Percentiles rank a stretch among this genome's conserved stretches.
Evolutionary conservation across 2,888 invertebrate species (phyloP).

Genomic region (Pelosia muscerda): DNA sequence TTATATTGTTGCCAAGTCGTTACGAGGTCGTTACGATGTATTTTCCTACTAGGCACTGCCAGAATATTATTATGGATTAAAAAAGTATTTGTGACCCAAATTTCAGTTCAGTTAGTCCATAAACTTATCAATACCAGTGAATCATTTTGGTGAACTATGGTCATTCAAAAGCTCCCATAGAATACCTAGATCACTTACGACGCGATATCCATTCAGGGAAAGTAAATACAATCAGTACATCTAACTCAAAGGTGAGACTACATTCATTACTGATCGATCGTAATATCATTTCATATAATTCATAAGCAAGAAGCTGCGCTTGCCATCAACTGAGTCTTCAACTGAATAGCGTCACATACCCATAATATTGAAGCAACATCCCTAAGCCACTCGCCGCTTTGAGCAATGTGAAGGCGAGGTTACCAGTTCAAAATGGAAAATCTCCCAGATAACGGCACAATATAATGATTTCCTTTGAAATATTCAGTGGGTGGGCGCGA

Average conservation of each 20-base stretch:
- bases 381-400: neutral
- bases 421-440: slow-evolving; percentile 26
- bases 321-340: neutral
- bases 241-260: neutral
- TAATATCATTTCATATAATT: neutral
- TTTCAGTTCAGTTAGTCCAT: neutral
- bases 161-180: no score
- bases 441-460: slow-evolving; percentile 31
- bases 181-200: no score
- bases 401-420: slow-evolving; percentile 1
- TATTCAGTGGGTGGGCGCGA: slow-evolving; percentile 28
- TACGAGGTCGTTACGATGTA: neutral
- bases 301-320: neutral
- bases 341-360: neutral
- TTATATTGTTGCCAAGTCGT: neutral
- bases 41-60: neutral
- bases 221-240: no score
- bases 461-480: slow-evolving; percentile 46
- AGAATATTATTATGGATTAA: neutral
- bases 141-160: no score
- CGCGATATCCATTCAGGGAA: no score
- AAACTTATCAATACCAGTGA: no score
- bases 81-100: neutral
- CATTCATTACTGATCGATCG: neutral
- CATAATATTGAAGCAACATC: slow-evolving; percentile 3